Evolutionary conservation across 2,797 vertebrate species (phyloP).

Genomic region (Darevskia mixta): DNA sequence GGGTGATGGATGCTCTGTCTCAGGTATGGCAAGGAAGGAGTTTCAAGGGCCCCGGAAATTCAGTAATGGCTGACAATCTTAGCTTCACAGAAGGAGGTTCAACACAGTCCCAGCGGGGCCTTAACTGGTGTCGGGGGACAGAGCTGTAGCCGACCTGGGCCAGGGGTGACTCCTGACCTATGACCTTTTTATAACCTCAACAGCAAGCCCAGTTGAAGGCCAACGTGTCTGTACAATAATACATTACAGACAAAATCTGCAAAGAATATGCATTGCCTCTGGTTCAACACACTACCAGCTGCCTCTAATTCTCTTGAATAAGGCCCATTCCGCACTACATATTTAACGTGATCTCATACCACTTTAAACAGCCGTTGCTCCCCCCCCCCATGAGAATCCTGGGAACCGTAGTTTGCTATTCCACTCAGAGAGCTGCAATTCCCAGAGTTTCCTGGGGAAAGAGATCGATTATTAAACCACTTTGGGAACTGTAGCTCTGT

Average conservation of each 20-base stretch:
- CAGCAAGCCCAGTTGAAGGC: background rate
- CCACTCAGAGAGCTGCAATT: no score
- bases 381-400: no score
- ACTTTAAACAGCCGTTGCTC: no score
- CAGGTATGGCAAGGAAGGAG: conserved; percentile 5
- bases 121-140: background rate
- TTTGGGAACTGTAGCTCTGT: no score
- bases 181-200: background rate
- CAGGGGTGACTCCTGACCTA: background rate
- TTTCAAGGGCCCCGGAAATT: background rate
- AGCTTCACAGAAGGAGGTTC: background rate
- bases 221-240: background rate
- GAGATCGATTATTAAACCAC: no score
- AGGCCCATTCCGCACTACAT: no score
- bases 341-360: no score
- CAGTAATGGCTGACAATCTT: background rate
- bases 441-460: no score
- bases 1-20: conserved; percentile 10
- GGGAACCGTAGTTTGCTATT: no score
- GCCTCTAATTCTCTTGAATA: background rate
- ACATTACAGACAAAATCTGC: background rate
- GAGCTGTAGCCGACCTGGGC: background rate
- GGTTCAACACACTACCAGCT: background rate
- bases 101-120: background rate
- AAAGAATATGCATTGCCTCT: background rate